Evolutionary conservation across 2,888 invertebrate genomes (phyloP).

Genomic region (Clunio marinus): DNA sequence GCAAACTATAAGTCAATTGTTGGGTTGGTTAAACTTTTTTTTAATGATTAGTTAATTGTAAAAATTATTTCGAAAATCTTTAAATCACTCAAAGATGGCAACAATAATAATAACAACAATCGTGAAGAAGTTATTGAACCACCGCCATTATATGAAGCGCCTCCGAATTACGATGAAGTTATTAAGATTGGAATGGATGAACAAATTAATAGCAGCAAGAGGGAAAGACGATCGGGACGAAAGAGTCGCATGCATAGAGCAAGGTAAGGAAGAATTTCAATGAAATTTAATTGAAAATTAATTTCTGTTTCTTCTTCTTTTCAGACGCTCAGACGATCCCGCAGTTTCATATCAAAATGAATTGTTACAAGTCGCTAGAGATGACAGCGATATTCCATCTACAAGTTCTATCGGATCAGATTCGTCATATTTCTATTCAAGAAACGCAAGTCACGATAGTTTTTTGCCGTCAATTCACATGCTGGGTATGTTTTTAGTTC

Average conservation of each 20-base stretch:
- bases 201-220: slow-evolving; percentile 46
- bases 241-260: slow-evolving; percentile 40
- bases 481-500: slow-evolving; percentile 14
- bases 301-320: neutral
- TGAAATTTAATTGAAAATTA: neutral
- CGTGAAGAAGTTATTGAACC: slow-evolving; percentile 56
- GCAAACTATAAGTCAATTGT: slow-evolving; percentile 63
- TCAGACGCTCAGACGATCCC: slow-evolving; percentile 30
- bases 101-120: slow-evolving; percentile 51
- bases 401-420: slow-evolving; percentile 13
- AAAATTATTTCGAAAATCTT: neutral
- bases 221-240: slow-evolving; percentile 42
- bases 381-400: slow-evolving; percentile 12
- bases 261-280: slow-evolving; percentile 3
- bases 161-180: slow-evolving; percentile 68
- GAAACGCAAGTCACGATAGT: neutral
- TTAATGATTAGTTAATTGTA: slow-evolving; percentile 14
- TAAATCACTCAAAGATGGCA: slow-evolving; percentile 45
- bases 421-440: neutral
- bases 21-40: slow-evolving; percentile 56
- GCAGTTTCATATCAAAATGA: slow-evolving; percentile 27
- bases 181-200: slow-evolving; percentile 56
- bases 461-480: slow-evolving; percentile 18
- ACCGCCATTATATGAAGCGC: slow-evolving; percentile 65
- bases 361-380: neutral